These are phyloP conservation scores for Biston betularia DNA, from an alignment of 2,888 invertebrate genomes.

Conservation along the genomic window DNA sequence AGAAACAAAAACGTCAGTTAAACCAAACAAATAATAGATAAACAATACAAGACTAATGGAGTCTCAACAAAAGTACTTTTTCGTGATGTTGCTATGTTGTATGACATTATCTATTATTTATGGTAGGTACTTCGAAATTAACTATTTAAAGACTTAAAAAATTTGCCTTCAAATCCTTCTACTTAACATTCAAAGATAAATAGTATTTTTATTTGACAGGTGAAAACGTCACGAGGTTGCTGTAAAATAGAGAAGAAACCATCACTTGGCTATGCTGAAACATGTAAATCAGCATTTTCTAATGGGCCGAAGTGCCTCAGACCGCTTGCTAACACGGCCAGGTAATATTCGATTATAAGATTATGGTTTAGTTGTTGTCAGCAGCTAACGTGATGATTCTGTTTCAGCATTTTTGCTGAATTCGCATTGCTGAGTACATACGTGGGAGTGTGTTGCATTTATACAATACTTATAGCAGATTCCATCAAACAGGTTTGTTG, in stretches of 20 bases:
- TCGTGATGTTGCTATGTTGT: background rate
- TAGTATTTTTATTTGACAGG: conserved; percentile 56
- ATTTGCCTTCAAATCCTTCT: background rate
- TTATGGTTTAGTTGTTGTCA: no score
- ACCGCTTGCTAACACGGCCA: conserved; percentile 78
- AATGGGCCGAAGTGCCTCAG: conserved; percentile 84
- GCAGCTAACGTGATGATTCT: background rate
- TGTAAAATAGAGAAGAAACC: conserved; percentile 80
- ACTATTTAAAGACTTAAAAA: background rate
- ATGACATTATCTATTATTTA: conserved; percentile 3
- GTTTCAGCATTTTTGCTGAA: conserved; percentile 85
- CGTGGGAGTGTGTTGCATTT: conserved; percentile 90
- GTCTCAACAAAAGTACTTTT: background rate
- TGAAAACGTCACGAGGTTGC: conserved; percentile 75
- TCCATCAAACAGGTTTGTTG: conserved; percentile 87
- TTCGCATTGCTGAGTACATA: conserved; percentile 89
- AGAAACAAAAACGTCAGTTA: background rate
- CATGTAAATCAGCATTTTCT: conserved; percentile 86
- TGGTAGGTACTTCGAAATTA: background rate
- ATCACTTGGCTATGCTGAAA: conserved; percentile 87
- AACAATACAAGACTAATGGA: background rate
- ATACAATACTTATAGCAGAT: conserved; percentile 91
- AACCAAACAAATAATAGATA: background rate
- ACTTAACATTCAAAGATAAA: background rate
- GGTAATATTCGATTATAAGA: conserved; percentile 63